Conservation (phyloP, 2,113 vertebrate genomes). For the Crypturellus undulatus region DNA sequence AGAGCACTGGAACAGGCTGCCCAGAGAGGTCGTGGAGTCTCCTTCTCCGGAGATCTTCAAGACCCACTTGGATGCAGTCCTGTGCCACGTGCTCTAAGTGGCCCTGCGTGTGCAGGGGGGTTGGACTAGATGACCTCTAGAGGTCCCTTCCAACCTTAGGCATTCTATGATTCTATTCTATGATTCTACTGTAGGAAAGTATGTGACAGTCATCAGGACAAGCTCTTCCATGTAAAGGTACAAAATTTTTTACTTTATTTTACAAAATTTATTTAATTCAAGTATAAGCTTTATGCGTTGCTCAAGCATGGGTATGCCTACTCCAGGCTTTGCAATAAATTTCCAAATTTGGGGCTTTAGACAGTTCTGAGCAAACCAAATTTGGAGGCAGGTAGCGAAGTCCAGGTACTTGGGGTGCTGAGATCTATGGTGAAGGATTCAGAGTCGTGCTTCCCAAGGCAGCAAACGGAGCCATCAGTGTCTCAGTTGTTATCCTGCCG, state of each 20-base stretch:
- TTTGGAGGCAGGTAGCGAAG: neutral
- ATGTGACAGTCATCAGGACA: accelerated
- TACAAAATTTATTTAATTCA: neutral
- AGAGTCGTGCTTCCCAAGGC: neutral
- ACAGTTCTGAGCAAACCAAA: neutral
- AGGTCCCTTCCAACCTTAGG: too few species aligned
- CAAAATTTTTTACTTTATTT: neutral
- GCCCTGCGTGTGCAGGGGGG: too few species aligned
- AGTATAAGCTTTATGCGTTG: too few species aligned
- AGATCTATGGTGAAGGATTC: neutral
- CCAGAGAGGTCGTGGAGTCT: too few species aligned
- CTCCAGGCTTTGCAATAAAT: neutral
- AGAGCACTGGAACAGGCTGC: too few species aligned
- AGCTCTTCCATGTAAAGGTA: neutral
- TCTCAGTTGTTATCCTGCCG: neutral
- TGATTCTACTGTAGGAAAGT: neutral
- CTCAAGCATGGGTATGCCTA: neutral
- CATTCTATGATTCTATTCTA: too few species aligned
- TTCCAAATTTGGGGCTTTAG: neutral
- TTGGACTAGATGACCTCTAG: too few species aligned
- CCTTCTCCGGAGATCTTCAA: too few species aligned
- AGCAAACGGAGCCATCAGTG: neutral
- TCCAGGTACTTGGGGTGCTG: neutral
- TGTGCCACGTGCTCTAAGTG: too few species aligned
- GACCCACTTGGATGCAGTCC: too few species aligned